Evolutionary conservation across 53 echinoderm and acorn worm species (phyloP).

Genomic region (Zoroaster sp.): DNA sequence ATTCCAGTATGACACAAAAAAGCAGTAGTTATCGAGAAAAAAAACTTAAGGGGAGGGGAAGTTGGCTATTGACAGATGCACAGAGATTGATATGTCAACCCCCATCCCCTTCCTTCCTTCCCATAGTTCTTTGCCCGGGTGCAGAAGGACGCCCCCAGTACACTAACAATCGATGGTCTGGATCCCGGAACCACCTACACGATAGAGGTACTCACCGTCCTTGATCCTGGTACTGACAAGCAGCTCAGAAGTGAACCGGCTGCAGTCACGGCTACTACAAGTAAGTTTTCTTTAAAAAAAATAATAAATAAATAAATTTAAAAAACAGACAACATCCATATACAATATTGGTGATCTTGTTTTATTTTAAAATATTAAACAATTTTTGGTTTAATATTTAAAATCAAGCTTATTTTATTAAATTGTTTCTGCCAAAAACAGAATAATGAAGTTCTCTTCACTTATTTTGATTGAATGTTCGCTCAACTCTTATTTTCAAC

Average conservation of each 20-base stretch:
- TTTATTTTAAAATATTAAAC: no score
- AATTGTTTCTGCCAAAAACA: no score
- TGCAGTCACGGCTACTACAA: background rate
- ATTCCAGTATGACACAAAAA: no score
- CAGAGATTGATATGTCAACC: background rate
- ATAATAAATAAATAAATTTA: background rate
- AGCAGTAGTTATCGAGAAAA: no score
- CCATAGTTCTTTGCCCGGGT: background rate
- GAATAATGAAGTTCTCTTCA: no score
- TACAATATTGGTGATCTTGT: no score
- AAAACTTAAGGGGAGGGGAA: no score
- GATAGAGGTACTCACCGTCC: background rate
- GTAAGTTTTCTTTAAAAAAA: background rate
- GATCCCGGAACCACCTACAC: conserved; percentile 39
- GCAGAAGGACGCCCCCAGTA: background rate
- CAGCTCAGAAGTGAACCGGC: background rate
- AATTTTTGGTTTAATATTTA: background rate
- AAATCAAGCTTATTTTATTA: no score
- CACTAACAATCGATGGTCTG: conserved; percentile 31
- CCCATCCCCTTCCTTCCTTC: background rate
- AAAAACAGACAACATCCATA: background rate
- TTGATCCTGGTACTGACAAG: conserved; percentile 3
- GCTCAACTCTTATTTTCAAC: background rate
- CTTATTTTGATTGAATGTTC: no score
- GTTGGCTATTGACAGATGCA: no score